phyloP scores from a whole-genome alignment of 2,888 invertebrate species.

The Xestia xanthographa region DNA sequence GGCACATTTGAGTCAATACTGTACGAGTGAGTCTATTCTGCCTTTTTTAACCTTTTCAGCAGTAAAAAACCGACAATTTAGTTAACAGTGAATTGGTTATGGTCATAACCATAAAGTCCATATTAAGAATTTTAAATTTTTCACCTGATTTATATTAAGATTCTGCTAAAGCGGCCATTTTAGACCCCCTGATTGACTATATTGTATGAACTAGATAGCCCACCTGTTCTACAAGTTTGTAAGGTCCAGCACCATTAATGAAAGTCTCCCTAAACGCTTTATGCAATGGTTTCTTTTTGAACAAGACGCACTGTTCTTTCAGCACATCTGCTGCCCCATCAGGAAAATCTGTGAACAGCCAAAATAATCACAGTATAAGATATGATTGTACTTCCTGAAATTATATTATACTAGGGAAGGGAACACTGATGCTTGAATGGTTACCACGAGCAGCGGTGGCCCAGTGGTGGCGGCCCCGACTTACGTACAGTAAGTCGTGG shows the following conservation, averaged over 20 bases:
- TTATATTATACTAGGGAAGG: too few relatives aligned
- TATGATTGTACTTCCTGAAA: neutral
- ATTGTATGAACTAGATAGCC: conserved; percentile 8
- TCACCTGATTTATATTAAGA: too few relatives aligned
- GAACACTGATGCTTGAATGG: too few relatives aligned
- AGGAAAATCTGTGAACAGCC: conserved; percentile 75
- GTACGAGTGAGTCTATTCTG: neutral
- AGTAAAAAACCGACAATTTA: neutral
- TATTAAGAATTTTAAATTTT: too few relatives aligned
- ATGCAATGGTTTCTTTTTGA: conserved; percentile 79
- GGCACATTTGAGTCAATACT: too few relatives aligned
- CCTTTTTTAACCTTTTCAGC: neutral
- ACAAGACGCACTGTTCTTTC: conserved; percentile 77
- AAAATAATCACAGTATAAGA: neutral
- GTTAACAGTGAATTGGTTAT: neutral
- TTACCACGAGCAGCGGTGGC: too few relatives aligned
- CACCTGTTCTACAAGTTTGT: conserved; percentile 79
- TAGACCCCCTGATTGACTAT: too few relatives aligned
- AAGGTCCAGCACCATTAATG: conserved; percentile 78
- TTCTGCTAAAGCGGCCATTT: too few relatives aligned
- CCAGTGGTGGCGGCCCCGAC: too few relatives aligned
- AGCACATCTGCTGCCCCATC: conserved; percentile 75
- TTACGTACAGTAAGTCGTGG: too few relatives aligned
- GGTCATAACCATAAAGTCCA: too few relatives aligned
- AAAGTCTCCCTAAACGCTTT: conserved; percentile 83